Conservation (phyloP, 2,113 vertebrate genomes). For the Scomber colias region DNA sequence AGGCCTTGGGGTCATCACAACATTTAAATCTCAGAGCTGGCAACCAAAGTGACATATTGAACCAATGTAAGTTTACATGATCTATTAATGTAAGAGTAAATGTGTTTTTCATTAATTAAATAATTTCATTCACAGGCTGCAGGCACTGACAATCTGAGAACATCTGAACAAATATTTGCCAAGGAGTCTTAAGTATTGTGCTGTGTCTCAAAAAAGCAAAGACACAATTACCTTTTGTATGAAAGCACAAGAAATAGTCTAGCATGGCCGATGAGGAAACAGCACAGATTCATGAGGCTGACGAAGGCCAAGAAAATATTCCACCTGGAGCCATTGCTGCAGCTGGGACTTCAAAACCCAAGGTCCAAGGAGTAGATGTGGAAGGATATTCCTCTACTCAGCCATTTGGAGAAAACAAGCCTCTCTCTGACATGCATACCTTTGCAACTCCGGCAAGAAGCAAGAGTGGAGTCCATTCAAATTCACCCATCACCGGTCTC, state of each 20-base stretch:
- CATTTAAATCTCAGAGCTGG: not conserved
- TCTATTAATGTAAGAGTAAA: not conserved
- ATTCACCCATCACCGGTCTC: conserved; percentile 33
- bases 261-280: conserved; percentile 48
- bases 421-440: not conserved
- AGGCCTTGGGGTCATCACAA: too few species aligned
- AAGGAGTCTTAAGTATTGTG: not conserved
- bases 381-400: not conserved
- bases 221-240: not conserved
- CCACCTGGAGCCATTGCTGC: not conserved
- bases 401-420: conserved; percentile 13
- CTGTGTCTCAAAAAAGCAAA: not conserved
- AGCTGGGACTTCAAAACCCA: conserved; percentile 18
- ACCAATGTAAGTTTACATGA: not conserved
- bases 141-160: not conserved
- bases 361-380: conserved; percentile 3
- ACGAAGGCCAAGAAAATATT: conserved; percentile 59
- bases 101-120: not conserved
- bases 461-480: conserved; percentile 16
- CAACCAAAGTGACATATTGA: not conserved
- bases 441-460: conserved; percentile 44
- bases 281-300: not conserved
- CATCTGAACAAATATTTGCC: not conserved
- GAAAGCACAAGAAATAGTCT: not conserved
- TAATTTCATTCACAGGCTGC: conserved; percentile 15